These are phyloP conservation scores for Brachionus plicatilis DNA, from an alignment of 1,140 invertebrate species.

Conservation along the genomic window DNA sequence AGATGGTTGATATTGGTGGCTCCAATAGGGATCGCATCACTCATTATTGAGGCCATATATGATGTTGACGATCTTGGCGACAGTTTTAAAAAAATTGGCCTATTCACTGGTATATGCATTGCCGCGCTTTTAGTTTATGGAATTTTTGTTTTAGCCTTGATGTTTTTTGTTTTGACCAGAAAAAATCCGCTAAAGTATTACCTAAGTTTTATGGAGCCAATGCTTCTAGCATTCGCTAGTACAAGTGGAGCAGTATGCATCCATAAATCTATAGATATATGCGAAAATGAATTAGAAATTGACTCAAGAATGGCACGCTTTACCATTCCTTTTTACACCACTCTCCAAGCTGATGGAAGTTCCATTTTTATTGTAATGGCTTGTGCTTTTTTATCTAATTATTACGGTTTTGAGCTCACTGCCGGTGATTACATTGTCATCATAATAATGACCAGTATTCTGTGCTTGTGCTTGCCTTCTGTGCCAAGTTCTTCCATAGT, in stretches of 20 bases:
- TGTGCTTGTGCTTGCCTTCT: slow-evolving; percentile 36
- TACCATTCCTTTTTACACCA: slow-evolving; percentile 35
- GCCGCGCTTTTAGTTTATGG: slow-evolving; percentile 22
- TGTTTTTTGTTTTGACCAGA: slow-evolving; percentile 13
- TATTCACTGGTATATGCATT: slow-evolving; percentile 20
- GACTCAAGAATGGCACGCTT: not conserved
- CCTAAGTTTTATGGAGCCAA: not conserved
- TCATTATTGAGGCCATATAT: slow-evolving; percentile 25
- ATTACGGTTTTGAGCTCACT: not conserved
- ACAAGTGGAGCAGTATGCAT: slow-evolving; percentile 38
- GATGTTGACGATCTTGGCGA: slow-evolving; percentile 33
- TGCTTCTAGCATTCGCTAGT: slow-evolving; percentile 27
- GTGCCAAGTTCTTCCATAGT: slow-evolving; percentile 38
- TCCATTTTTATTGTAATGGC: slow-evolving; percentile 29
- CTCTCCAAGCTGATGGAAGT: slow-evolving; percentile 36
- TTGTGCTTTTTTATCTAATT: slow-evolving; percentile 26
- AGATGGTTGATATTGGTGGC: slow-evolving; percentile 28
- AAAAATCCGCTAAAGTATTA: slow-evolving; percentile 25
- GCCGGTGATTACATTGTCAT: slow-evolving; percentile 24
- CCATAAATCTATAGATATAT: slow-evolving; percentile 36
- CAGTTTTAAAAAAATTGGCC: slow-evolving; percentile 29
- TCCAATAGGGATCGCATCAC: slow-evolving; percentile 5
- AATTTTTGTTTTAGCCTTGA: not conserved
- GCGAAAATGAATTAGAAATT: slow-evolving; percentile 19
- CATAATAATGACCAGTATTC: slow-evolving; percentile 22